Conservation (phyloP, 2,797 vertebrate species). For the Acanthopagrus latus region DNA sequence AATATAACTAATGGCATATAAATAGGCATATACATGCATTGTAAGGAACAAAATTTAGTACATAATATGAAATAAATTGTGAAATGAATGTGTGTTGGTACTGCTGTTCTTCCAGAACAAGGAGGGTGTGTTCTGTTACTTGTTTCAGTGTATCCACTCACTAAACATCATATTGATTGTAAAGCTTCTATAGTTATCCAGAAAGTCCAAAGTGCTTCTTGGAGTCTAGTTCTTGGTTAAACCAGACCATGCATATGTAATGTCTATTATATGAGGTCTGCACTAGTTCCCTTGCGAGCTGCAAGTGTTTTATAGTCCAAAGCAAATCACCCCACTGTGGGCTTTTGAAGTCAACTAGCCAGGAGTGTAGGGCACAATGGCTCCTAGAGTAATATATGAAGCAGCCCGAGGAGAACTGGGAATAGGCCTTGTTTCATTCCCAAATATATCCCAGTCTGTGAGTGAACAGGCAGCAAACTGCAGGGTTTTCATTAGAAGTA, state of each 20-base stretch:
- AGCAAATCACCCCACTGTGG: slow-evolving; percentile 50
- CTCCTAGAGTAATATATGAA: slow-evolving; percentile 56
- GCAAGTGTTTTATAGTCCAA: slow-evolving; percentile 49
- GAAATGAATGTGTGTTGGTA: neutral
- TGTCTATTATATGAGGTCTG: slow-evolving; percentile 31
- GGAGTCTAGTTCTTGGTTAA: slow-evolving; percentile 30
- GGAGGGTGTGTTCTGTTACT: neutral
- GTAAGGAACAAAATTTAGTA: neutral
- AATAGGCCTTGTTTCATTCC: slow-evolving; percentile 59
- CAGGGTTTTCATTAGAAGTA: slow-evolving; percentile 40
- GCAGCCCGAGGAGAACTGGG: slow-evolving; percentile 43
- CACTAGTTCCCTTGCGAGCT: slow-evolving; percentile 35
- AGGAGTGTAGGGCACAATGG: slow-evolving; percentile 39
- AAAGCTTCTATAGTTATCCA: slow-evolving; percentile 9
- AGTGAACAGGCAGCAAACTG: slow-evolving; percentile 34
- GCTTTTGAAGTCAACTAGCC: slow-evolving; percentile 44
- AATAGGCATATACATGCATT: neutral
- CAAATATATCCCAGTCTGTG: slow-evolving; percentile 49
- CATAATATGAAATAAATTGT: neutral
- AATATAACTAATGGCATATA: neutral
- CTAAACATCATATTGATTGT: slow-evolving; percentile 20
- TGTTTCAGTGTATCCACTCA: slow-evolving; percentile 7
- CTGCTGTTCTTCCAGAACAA: neutral
- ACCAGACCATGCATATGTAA: slow-evolving; percentile 19
- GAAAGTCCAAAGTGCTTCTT: slow-evolving; percentile 13